A percentile compares a stretch with the other conserved stretches of the same genome.
These are phyloP conservation scores for Microtus oregoni DNA, from an alignment of 2,113 vertebrate genomes.

Conservation along the genomic window DNA sequence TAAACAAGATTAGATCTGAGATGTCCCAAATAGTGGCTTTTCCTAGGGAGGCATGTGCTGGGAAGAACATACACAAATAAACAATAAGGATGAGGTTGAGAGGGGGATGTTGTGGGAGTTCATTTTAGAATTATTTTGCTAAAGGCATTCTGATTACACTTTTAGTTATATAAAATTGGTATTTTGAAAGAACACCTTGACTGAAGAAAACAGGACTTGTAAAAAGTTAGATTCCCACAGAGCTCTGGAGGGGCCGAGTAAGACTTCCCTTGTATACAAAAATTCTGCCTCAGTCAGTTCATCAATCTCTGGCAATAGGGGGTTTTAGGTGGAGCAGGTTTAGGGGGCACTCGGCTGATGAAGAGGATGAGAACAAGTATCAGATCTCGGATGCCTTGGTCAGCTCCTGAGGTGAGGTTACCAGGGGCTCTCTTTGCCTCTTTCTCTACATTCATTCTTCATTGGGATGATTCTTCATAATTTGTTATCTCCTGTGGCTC, in stretches of 20 bases:
- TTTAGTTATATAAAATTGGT: not conserved
- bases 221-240: not conserved
- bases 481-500: not conserved
- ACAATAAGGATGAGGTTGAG: not conserved
- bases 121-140: constrained; percentile 1
- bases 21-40: not conserved
- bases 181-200: not conserved
- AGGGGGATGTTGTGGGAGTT: not conserved
- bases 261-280: not conserved
- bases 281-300: constrained; percentile 3
- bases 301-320: not conserved
- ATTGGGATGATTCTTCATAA: not conserved
- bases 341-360: too few relatives aligned
- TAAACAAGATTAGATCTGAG: not conserved
- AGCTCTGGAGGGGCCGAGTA: not conserved
- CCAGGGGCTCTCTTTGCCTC: not conserved
- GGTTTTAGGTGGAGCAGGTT: not conserved
- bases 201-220: not conserved
- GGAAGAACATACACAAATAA: not conserved
- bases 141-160: not conserved
- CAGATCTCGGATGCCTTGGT: not conserved
- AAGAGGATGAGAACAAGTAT: not conserved
- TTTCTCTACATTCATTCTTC: not conserved
- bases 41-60: not conserved
- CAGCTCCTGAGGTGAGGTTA: too few relatives aligned